Base-by-base conservation (phyloP, 2,797 vertebrate species). In the Thalassophryne amazonica region DNA sequence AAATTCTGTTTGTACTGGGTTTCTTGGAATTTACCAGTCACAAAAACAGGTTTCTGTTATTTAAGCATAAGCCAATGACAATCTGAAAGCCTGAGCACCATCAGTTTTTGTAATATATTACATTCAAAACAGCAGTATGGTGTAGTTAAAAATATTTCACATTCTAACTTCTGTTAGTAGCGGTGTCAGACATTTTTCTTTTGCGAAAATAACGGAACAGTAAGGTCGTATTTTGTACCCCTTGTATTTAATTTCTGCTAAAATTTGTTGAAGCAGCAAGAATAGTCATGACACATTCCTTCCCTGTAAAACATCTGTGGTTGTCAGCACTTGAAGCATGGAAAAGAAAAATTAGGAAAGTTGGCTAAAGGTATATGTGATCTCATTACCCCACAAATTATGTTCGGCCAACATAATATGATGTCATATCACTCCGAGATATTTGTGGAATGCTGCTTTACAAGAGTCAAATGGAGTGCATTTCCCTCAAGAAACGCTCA, bases 381-480 rank as follows among this genome's bases (percentile, higher is more conserved):
- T 81, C 61, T 81, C 69, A 68, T 78, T 82, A 79, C 35, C 57
- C 62, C 74, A 76, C 78, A 79, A 58, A 70, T 60, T 24, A 62
- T 78, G 63, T 69, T 64, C 69, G 57, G 53, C 64, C 69, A 74
- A 75, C 62, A 72, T 56, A 39, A 58, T 54, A 67, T 83, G 74
- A 86, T 84, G 83, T 83, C 81, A 86, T 77, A 53, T 71, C 53
- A 49, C 54, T 65, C 53, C 17, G 9, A 77, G 69, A 64, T 76
- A 86, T 86, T 69, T 54, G 35, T 59, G 80, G 85, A 88, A 87
- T 88, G 84, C 64, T 60, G 47, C 33, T 32, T 72, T 56, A 67
- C 52, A 52, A 34, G 28, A 76, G 67, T 52, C 17, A 21, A 64
- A 46, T 13, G 18, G 40, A 60, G 49, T 52, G 58, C 46, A 30